Evolutionary conservation across 2,888 invertebrate genomes (phyloP), one percentile per base, ranked within the genome.

Genomic region (Tryphoninae sp.): DNA sequence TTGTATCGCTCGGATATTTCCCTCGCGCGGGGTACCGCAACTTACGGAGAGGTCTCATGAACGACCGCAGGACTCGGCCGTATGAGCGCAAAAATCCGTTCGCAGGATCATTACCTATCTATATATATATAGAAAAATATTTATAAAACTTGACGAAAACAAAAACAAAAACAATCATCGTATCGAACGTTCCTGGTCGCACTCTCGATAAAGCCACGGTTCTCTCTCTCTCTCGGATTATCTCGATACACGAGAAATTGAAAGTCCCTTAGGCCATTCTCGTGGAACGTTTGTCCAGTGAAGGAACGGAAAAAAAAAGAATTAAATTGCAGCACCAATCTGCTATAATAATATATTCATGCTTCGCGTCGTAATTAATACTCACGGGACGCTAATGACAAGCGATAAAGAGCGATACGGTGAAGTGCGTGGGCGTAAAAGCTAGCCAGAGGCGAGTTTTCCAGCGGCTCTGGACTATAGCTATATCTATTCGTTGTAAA

Each of bases 301-400:
- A 2, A 13, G 42, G 22, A 59, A 59, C 9, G 11, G 11, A 64
- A 71, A 64, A 79, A 55, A 69, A 69, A 33, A 45, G 65, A 64
- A 82, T 49, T 11, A 16, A 67, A 53, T 51, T 19, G n/a, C 64
- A 16, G 40, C 61, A 26, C 62, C 42, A 40, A 53, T 73, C 68
- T 33, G 51, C 42, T 64, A 73, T 81, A 75, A 80, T 81, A 71
- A 78, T 75, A 81, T 59, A 82, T 77, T 69, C 79, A 72, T 58
- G 73, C 58, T 62, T 73, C 19, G 26, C 58, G 69, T 22, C 73
- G 79, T 83, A 81, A 84, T 84, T 84, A 84, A 84, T 84, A 79
- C 76, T 82, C 74, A 55, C 78, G 65, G 75, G 75, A 82, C 80
- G 83, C 77, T 83, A 76, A 82, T 82, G 79, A 82, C 82, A 40